phyloP scores from a whole-genome alignment of 2,113 vertebrate species.

The Centropus unirufus region DNA sequence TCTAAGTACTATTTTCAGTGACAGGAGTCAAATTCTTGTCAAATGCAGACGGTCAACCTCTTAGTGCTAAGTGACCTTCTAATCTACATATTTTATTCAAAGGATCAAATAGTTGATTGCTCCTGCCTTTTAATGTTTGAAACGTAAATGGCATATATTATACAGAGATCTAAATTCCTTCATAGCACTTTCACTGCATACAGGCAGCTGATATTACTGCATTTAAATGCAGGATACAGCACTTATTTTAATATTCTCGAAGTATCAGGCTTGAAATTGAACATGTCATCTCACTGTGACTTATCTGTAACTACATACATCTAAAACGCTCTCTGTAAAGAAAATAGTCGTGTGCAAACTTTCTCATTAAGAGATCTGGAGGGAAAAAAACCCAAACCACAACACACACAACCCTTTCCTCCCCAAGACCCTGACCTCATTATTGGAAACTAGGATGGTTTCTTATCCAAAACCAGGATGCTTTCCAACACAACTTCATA shows the following conservation, averaged over 20 bases:
- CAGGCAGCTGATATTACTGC: conserved; percentile 37
- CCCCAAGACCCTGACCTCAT: not conserved
- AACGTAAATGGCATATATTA: conserved; percentile 72
- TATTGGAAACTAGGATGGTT: not conserved
- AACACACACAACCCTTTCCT: rapidly evolving
- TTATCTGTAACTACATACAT: conserved; percentile 35
- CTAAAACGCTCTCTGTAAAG: conserved; percentile 5
- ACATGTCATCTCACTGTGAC: conserved; percentile 57
- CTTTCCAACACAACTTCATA: not conserved
- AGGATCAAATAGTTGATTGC: conserved; percentile 72
- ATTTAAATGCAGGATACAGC: conserved; percentile 54
- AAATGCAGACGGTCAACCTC: conserved; percentile 72
- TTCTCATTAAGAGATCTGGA: not conserved
- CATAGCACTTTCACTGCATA: conserved; percentile 32
- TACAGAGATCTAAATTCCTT: conserved; percentile 61
- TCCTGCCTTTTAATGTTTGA: conserved; percentile 72
- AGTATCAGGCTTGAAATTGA: conserved; percentile 53
- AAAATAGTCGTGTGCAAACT: not conserved
- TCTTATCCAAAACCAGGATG: not conserved
- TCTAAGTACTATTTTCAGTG: conserved; percentile 78
- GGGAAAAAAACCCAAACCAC: not conserved
- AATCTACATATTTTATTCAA: conserved; percentile 80
- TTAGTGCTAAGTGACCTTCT: conserved; percentile 76
- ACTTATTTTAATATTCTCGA: conserved; percentile 64
- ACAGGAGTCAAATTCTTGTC: conserved; percentile 79